These are phyloP conservation scores for Ennomos fuscantarius DNA, from an alignment of 2,888 invertebrate species.

Conservation along the genomic window DNA sequence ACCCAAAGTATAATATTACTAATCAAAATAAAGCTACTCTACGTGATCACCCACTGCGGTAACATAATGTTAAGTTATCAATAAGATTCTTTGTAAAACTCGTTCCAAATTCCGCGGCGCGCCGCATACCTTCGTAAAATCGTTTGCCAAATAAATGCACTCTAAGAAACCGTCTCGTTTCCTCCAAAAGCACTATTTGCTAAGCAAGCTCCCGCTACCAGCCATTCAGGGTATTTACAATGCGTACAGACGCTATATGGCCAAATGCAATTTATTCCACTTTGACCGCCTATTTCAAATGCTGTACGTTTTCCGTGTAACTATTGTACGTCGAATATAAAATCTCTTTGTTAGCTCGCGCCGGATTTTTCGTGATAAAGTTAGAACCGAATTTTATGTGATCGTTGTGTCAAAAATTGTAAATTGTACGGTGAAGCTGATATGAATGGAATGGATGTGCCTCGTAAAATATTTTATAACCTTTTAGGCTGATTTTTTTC, in stretches of 20 bases:
- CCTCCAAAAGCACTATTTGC: slow-evolving; percentile 37
- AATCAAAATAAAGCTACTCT: neutral
- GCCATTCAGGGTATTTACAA: slow-evolving; percentile 35
- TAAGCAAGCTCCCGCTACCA: slow-evolving; percentile 25
- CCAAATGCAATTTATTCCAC: slow-evolving; percentile 39
- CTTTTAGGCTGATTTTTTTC: slow-evolving; percentile 26
- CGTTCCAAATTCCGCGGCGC: slow-evolving; percentile 10
- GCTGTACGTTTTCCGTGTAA: slow-evolving; percentile 28
- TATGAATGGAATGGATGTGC: slow-evolving; percentile 29
- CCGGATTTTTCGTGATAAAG: slow-evolving; percentile 30
- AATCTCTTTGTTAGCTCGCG: slow-evolving; percentile 26
- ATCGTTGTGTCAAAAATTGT: slow-evolving; percentile 33
- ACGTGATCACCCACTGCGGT: neutral
- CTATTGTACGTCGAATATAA: slow-evolving; percentile 37
- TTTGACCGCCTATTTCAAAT: slow-evolving; percentile 22
- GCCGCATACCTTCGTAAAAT: slow-evolving; percentile 22
- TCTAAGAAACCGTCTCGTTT: slow-evolving; percentile 31
- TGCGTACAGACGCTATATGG: slow-evolving; percentile 31
- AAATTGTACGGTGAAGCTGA: slow-evolving; percentile 29
- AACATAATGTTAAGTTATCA: slow-evolving; percentile 4
- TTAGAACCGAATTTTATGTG: slow-evolving; percentile 29
- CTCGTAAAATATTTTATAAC: slow-evolving; percentile 26
- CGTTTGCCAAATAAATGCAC: slow-evolving; percentile 40
- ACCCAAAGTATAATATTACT: no score
- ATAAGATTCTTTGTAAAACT: slow-evolving; percentile 5